Conservation (phyloP, 2,888 invertebrate species). For the Reticulitermes lucifugus region DNA sequence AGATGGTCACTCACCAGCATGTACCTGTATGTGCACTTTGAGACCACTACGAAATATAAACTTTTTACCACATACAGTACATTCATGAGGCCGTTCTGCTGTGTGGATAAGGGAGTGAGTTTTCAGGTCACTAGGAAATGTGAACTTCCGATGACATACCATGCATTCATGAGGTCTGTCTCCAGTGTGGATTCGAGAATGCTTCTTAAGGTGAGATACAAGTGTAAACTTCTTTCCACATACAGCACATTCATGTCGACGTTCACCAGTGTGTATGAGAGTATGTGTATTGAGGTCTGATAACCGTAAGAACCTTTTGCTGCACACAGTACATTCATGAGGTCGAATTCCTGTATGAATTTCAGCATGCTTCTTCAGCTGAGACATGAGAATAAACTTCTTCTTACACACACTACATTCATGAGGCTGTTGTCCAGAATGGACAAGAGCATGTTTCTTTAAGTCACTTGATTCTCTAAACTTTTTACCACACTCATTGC, state of each 20-base stretch:
- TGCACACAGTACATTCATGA: conserved; percentile 18
- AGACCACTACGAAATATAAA: conserved; percentile 30
- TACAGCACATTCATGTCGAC: conserved; percentile 10
- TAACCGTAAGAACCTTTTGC: background rate
- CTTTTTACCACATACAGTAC: conserved; percentile 18
- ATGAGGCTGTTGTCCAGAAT: conserved; percentile 21
- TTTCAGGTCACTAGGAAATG: conserved; percentile 31
- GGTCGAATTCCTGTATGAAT: conserved; percentile 15
- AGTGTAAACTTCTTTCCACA: conserved; percentile 23
- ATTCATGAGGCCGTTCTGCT: conserved; percentile 23
- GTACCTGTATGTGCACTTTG: conserved; percentile 4
- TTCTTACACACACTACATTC: conserved; percentile 30
- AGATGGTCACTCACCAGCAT: background rate
- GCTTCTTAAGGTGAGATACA: conserved; percentile 24
- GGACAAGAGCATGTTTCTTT: conserved; percentile 1
- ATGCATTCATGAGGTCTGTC: conserved; percentile 22
- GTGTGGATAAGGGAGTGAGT: conserved; percentile 1
- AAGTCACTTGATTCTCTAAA: conserved; percentile 14
- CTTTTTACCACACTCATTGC: conserved; percentile 13
- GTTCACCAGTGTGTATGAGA: conserved; percentile 21
- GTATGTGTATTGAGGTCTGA: conserved; percentile 21
- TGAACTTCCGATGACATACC: conserved; percentile 7
- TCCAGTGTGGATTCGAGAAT: conserved; percentile 24
- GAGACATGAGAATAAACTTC: conserved; percentile 12
- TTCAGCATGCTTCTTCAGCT: conserved; percentile 27